Percentiles rank a stretch among this genome's conserved stretches.
Evolutionary conservation across 2,113 vertebrate species (phyloP).

Genomic region (Ciconia stormi): DNA sequence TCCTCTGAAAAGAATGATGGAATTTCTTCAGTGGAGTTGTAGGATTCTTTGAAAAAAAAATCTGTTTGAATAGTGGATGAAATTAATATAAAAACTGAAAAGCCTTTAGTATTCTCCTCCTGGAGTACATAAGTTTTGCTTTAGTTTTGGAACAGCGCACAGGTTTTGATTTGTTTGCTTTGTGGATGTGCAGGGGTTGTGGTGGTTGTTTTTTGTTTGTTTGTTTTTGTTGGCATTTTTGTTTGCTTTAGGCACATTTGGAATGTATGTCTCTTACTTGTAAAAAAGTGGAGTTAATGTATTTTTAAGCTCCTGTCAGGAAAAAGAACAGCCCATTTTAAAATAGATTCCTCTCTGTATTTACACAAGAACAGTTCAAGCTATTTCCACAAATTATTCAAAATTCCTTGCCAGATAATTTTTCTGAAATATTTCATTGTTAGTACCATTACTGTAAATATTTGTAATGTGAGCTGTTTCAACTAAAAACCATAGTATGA

Average conservation of each 20-base stretch:
- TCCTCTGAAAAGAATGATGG: not conserved
- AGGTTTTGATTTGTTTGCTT: not conserved
- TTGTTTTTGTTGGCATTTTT: not conserved
- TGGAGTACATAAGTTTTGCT: not conserved
- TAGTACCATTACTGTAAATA: not conserved
- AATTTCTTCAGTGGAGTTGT: not conserved
- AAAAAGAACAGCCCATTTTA: not conserved
- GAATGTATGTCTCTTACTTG: not conserved
- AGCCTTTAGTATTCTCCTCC: not conserved
- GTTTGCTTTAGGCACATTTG: conserved; percentile 2
- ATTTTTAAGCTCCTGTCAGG: not conserved
- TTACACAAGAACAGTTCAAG: not conserved
- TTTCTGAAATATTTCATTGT: not conserved
- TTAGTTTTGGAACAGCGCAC: not conserved
- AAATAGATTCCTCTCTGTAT: not conserved
- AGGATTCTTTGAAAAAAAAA: not conserved
- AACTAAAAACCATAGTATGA: not conserved
- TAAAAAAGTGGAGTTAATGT: not conserved
- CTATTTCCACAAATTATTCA: not conserved
- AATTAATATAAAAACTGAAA: not conserved
- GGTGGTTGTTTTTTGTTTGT: not conserved
- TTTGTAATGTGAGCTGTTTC: not conserved
- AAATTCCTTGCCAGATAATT: not conserved
- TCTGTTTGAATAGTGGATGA: not conserved
- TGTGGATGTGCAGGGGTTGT: not conserved